A percentile compares a stretch with the other conserved stretches of the same genome.
Evolutionary conservation across 2,113 vertebrate species (phyloP).

Genomic region (Onychostoma macrolepis): DNA sequence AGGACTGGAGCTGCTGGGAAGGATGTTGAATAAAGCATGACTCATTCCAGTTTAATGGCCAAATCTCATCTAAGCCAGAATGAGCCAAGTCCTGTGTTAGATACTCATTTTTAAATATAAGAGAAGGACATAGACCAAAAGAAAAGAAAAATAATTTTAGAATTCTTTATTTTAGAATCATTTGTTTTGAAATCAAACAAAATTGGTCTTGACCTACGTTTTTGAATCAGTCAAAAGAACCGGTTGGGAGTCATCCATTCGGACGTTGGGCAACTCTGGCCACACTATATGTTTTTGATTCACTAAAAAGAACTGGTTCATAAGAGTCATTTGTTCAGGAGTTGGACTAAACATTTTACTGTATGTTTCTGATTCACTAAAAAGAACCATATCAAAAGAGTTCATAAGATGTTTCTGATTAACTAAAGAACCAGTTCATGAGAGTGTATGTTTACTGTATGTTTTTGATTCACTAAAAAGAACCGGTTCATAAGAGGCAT

Average conservation of each 20-base stretch:
- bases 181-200: neutral
- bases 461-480: neutral
- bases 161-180: too few species aligned
- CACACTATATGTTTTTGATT: neutral
- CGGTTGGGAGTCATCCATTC: neutral
- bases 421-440: too few species aligned
- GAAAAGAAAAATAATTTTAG: neutral
- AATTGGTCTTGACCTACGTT: neutral
- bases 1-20: neutral
- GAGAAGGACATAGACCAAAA: neutral
- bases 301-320: neutral
- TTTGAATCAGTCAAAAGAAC: neutral
- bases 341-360: neutral
- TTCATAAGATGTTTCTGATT: too few species aligned
- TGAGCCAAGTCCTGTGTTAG: neutral
- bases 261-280: neutral
- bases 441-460: neutral
- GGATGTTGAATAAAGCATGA: slow-evolving; percentile 9
- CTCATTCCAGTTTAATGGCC: neutral
- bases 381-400: neutral
- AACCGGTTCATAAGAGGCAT: neutral
- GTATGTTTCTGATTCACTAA: neutral
- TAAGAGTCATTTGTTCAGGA: neutral
- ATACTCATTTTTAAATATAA: neutral
- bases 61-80: neutral